phyloP scores from a whole-genome alignment of 2,797 vertebrate genomes.

The Catamblyrhynchus diadema region DNA sequence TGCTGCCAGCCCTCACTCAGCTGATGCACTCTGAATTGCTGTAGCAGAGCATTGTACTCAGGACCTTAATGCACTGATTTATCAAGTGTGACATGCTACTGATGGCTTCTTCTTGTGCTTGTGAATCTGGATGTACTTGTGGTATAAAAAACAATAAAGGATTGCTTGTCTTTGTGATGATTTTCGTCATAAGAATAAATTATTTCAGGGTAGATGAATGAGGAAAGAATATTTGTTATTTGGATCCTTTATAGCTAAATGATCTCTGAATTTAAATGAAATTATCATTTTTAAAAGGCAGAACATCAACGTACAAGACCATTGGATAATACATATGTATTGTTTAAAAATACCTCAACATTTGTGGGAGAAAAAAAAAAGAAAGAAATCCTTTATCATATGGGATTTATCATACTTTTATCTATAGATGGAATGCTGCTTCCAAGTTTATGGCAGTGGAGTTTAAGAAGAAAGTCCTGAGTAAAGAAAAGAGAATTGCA shows the following conservation, averaged over 20 bases:
- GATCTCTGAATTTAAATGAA: not conserved
- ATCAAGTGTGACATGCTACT: not conserved
- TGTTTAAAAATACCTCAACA: not conserved
- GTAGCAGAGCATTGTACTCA: not conserved
- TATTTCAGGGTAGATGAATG: not conserved
- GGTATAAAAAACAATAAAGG: not conserved
- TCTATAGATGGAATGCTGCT: not conserved
- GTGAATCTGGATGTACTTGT: not conserved
- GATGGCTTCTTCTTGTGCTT: not conserved
- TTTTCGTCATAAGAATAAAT: not conserved
- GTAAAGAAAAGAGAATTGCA: slow-evolving; percentile 35
- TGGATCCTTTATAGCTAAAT: not conserved
- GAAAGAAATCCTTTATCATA: not conserved
- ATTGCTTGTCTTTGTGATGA: not conserved
- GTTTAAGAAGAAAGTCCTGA: not conserved
- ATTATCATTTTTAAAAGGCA: not conserved
- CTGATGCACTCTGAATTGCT: not conserved
- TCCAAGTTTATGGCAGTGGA: not conserved
- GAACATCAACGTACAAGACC: not conserved
- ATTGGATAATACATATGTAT: not conserved
- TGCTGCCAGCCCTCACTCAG: not conserved
- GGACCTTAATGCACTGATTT: not conserved
- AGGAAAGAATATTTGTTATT: not conserved
- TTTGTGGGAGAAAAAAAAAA: not conserved
- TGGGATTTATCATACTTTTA: not conserved